Conservation (phyloP, 2,113 vertebrate species). For the Channa maculata region DNA sequence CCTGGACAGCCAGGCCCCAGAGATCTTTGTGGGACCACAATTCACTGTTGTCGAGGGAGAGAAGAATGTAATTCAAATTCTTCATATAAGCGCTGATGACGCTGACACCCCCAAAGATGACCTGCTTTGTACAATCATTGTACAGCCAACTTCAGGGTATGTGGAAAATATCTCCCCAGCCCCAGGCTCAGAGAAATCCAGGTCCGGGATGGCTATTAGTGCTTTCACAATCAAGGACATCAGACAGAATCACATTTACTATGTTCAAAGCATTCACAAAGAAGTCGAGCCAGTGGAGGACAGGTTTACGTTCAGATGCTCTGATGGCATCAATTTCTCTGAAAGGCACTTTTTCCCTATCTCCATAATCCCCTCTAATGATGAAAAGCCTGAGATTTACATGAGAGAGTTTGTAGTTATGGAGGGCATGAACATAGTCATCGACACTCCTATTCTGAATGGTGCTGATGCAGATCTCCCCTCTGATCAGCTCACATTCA, state of each 20-base stretch:
- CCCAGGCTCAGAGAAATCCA: constrained; percentile 95
- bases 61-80: constrained; percentile 85
- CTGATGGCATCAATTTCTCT: constrained; percentile 96
- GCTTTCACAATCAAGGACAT: constrained; percentile 95
- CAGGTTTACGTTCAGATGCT: constrained; percentile 93
- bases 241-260: constrained; percentile 89
- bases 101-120: constrained; percentile 89
- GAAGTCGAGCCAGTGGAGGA: constrained; percentile 94
- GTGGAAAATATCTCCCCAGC: constrained; percentile 96
- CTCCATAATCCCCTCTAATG: constrained; percentile 89
- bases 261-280: constrained; percentile 95
- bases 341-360: constrained; percentile 91
- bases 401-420: constrained; percentile 95
- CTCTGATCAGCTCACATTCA: constrained; percentile 86
- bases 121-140: constrained; percentile 92
- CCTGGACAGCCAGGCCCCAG: constrained; percentile 91
- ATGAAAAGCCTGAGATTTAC: constrained; percentile 94
- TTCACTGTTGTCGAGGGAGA: constrained; percentile 89
- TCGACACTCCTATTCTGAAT: constrained; percentile 92
- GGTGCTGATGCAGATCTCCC: constrained; percentile 91
- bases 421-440: constrained; percentile 96
- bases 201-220: constrained; percentile 91
- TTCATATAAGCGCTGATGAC: constrained; percentile 88
- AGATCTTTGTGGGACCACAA: constrained; percentile 86
- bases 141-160: constrained; percentile 91